Evolutionary conservation across 1,140 invertebrate species (phyloP), one percentile per base, ranked within the genome.

Genomic region (Cryptotermes secundus): DNA sequence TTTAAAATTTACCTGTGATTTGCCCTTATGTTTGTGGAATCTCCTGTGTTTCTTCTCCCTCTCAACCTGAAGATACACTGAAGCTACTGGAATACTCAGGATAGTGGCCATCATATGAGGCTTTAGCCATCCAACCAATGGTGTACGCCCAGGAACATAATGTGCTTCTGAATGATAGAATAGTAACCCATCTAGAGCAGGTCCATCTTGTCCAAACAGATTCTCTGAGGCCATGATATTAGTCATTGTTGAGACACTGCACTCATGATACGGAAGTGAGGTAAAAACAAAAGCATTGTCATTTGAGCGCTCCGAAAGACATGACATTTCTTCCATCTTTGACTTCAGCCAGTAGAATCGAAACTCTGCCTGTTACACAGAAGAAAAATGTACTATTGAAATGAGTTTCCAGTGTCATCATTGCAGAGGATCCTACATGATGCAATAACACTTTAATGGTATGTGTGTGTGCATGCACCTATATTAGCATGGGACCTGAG

Each of bases 41-140:
- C n/a, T 72, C 59, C 59, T 72, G 59, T 31, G 9, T 6, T 72
- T 31, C n/a, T 31, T 72, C 26, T 72, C 31, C 59, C 24, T 59
- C 22, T n/a, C n/a, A n/a, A n/a, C n/a, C 12, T 42, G 35, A 22
- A 82, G 42, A 12, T 53, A 65, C 12, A 53, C 45, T 19, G 87
- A 88, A 31, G 91, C 90, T 24, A 93, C 88, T 53, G 87, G 85
- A 59, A 94, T 89, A 72, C 92, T 91, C 16, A 98, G 89, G 35
- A 97, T 91, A 91, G 98, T 96, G 3, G 93, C 92, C 19, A 98
- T 87, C 97, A 98, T 98, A 88, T 93, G 97, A 1, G 95, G 92
- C 88, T 96, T 97, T 1, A 98, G 90, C 97, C 97, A 98, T 3
- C 95, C 94, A 1, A 98, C 96, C 24, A 99, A 89, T 0, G 97